Percentiles rank a stretch among this genome's conserved stretches.
Conservation (phyloP, 2,113 vertebrate species). For the Chaetops frenatus region DNA sequence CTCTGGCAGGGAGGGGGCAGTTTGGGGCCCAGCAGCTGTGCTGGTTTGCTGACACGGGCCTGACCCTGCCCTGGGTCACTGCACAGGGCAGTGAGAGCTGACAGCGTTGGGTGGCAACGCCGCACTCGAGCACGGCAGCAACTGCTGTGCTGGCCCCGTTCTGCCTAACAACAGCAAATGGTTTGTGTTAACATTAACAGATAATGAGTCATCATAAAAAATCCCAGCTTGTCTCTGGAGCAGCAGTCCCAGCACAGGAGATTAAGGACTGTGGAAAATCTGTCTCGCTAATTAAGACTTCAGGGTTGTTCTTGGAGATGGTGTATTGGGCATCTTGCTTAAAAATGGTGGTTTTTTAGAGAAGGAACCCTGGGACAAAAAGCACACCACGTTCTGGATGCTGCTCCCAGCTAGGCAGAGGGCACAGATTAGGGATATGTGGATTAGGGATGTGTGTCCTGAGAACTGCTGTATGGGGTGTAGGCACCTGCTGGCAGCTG, state of each 20-base stretch:
- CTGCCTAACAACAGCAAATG: slow-evolving; percentile 42
- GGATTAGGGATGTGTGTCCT: background rate
- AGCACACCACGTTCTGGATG: fast-evolving
- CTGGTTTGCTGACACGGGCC: fast-evolving
- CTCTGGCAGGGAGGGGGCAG: background rate
- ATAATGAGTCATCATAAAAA: slow-evolving; percentile 51
- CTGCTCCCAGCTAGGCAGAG: background rate
- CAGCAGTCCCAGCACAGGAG: background rate
- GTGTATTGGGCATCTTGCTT: background rate
- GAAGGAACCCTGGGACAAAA: background rate
- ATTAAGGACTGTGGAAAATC: slow-evolving; percentile 36
- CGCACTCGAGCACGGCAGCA: background rate
- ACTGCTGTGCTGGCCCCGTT: background rate
- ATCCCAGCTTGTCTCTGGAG: background rate
- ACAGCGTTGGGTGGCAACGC: background rate
- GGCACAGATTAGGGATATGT: fast-evolving
- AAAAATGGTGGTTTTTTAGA: background rate
- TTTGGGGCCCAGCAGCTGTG: background rate
- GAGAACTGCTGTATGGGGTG: fast-evolving
- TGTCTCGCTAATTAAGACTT: slow-evolving; percentile 20
- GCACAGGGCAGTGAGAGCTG: background rate
- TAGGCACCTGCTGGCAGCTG: background rate
- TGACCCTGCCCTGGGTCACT: background rate
- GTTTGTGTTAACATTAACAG: slow-evolving; percentile 30
- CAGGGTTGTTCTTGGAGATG: background rate